Evolutionary conservation across 2,113 vertebrate species (phyloP), one percentile per base, ranked within the genome.

Genomic region (Synodontis membranacea): DNA sequence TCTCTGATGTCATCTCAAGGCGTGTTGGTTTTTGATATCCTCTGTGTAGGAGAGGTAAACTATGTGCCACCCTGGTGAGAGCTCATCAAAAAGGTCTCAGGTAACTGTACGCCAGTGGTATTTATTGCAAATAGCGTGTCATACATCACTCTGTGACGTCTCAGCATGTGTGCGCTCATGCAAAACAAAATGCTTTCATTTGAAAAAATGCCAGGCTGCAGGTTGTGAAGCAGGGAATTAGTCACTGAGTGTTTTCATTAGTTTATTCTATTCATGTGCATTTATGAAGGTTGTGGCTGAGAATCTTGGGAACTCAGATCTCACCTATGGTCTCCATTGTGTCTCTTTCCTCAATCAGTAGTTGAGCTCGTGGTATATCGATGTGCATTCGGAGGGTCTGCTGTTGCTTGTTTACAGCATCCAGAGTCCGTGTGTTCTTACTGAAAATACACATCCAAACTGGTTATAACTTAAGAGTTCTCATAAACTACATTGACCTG

Each of bases 251-350:
- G 19, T 54, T 52, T 79, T 37, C 1, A 74, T 74, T 52, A 34
- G 21, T 4, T 50, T 79, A 2, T 8, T 21, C 14, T 37, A 79
- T 23, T 50, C 17, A 25, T 10, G 21, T 7, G 58, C 15, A 28
- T 3, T 56, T 37, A 39, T 80, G 5, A 37, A 80, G 14, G 31
- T 14, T 56, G n/a, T 56, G 50, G 31, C n/a, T n/a, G n/a, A 79
- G 48, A 54, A 15, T 48, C 44, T 76, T 19, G 23, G 46, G 52
- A 31, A 46, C 48, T 37, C 46, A 62, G 14, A n/a, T 64, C 34
- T 92, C 94, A 99, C 98, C 98, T 28, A 99, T 99, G 46, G 97
- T 99, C 92, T 99, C 98, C 98, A 99, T 98, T 0, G 98, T 99
- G 93, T 99, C 98, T 83, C 98, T 95, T 92, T 99, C 98, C 92